Percentiles rank a stretch among this genome's conserved stretches.
Conservation (phyloP, 2,113 vertebrate genomes). For the Tauraco erythrolophus region DNA sequence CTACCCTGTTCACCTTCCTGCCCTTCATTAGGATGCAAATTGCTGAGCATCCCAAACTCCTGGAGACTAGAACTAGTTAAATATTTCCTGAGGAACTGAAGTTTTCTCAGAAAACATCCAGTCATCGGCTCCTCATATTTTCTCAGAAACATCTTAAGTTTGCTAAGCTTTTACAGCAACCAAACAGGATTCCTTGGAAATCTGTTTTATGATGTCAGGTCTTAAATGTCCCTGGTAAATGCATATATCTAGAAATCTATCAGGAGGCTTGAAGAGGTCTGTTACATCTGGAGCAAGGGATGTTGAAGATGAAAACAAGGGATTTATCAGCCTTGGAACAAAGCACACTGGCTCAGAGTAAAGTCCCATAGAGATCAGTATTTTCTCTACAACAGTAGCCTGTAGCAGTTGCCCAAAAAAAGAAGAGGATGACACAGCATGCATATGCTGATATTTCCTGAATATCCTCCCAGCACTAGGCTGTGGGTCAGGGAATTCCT, state of each 20-base stretch:
- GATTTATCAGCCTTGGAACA: background rate
- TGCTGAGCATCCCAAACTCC: background rate
- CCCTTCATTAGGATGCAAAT: background rate
- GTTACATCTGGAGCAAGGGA: background rate
- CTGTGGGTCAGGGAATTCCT: background rate
- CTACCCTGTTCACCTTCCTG: background rate
- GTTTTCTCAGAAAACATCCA: background rate
- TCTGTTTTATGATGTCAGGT: background rate
- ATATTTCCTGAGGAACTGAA: background rate
- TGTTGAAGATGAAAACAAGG: background rate
- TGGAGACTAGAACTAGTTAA: background rate
- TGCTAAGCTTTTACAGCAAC: background rate
- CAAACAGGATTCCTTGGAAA: background rate
- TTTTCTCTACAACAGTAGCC: background rate
- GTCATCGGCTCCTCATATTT: background rate
- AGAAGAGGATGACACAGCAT: background rate
- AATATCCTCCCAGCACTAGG: background rate
- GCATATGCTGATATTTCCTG: background rate
- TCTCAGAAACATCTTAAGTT: background rate
- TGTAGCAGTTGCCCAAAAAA: background rate
- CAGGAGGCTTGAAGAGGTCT: background rate
- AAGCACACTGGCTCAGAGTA: background rate
- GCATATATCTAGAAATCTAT: background rate
- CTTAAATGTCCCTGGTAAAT: background rate
- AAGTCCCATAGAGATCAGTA: fast-evolving